Evolutionary conservation across 1,140 invertebrate genomes (phyloP).

Genomic region (Heliconius nattereri): DNA sequence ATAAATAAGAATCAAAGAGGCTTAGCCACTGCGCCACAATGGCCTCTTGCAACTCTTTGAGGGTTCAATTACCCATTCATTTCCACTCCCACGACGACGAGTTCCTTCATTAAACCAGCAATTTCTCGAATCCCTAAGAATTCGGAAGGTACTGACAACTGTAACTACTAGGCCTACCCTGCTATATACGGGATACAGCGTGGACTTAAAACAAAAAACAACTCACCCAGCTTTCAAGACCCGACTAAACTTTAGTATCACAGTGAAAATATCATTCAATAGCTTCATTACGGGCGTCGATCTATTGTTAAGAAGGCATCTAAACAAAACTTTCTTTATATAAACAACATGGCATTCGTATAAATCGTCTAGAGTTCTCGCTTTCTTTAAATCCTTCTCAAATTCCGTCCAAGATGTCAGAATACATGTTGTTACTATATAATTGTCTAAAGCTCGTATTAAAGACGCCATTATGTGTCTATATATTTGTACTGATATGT

Average conservation of each 20-base stretch:
- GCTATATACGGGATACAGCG: no score
- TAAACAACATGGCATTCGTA: slow-evolving; percentile 86
- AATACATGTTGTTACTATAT: slow-evolving; percentile 86
- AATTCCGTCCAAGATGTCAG: slow-evolving; percentile 87
- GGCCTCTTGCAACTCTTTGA: no score
- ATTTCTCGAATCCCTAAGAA: no score
- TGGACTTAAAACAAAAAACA: not conserved
- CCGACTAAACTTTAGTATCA: slow-evolving; percentile 86
- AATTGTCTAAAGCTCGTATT: slow-evolving; percentile 86
- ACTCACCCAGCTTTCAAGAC: slow-evolving; percentile 76
- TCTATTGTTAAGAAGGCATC: slow-evolving; percentile 86
- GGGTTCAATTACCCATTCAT: not conserved
- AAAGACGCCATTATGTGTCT: slow-evolving; percentile 88
- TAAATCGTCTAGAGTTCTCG: slow-evolving; percentile 85
- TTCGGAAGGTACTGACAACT: no score
- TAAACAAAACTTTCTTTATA: slow-evolving; percentile 86
- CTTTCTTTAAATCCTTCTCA: slow-evolving; percentile 84
- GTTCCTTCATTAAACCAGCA: no score
- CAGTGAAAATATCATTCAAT: slow-evolving; percentile 85
- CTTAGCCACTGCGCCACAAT: no score
- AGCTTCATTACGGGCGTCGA: slow-evolving; percentile 84
- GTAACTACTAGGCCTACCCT: no score
- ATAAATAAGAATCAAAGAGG: no score
- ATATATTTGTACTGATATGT: slow-evolving; percentile 84
- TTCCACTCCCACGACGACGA: not conserved